Conservation (phyloP, 92 coral and sea anemone genomes). For the Phenganax stokvisi region DNA sequence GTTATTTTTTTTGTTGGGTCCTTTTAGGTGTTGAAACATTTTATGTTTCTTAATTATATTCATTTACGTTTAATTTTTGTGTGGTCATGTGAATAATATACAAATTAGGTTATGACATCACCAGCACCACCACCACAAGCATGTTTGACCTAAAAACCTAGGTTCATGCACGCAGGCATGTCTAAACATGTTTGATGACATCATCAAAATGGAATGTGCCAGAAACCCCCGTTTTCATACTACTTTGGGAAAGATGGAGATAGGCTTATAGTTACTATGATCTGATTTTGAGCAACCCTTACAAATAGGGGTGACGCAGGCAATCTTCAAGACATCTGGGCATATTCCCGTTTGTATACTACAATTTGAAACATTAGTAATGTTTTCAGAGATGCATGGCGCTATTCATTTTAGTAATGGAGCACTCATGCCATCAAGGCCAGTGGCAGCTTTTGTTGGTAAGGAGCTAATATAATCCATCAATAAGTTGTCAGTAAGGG, state of each 20-base stretch:
- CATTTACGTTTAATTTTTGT: too few species aligned
- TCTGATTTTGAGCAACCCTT: constrained; percentile 39
- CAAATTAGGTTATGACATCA: too few species aligned
- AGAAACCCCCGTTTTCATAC: too few species aligned
- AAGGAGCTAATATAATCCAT: constrained; percentile 1
- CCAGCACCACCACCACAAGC: too few species aligned
- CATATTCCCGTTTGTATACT: constrained; percentile 44
- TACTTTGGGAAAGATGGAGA: constrained; percentile 41
- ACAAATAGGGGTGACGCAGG: constrained; percentile 44
- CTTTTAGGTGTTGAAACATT: too few species aligned
- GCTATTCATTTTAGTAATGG: constrained; percentile 41
- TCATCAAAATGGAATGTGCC: too few species aligned
- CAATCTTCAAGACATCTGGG: constrained; percentile 42
- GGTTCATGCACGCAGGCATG: too few species aligned
- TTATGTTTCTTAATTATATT: too few species aligned
- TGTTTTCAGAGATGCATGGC: constrained; percentile 41
- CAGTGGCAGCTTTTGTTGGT: not conserved
- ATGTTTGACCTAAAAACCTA: too few species aligned
- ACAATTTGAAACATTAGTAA: constrained; percentile 45
- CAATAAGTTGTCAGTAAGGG: not conserved
- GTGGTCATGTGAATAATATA: too few species aligned
- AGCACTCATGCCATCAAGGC: constrained; percentile 19
- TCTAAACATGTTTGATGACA: too few species aligned
- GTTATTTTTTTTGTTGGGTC: too few species aligned
- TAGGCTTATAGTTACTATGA: constrained; percentile 44